Percentiles rank a stretch among this genome's conserved stretches.
Evolutionary conservation across 2,888 invertebrate genomes (phyloP).

Genomic region (Gandaritis pyraliata): DNA sequence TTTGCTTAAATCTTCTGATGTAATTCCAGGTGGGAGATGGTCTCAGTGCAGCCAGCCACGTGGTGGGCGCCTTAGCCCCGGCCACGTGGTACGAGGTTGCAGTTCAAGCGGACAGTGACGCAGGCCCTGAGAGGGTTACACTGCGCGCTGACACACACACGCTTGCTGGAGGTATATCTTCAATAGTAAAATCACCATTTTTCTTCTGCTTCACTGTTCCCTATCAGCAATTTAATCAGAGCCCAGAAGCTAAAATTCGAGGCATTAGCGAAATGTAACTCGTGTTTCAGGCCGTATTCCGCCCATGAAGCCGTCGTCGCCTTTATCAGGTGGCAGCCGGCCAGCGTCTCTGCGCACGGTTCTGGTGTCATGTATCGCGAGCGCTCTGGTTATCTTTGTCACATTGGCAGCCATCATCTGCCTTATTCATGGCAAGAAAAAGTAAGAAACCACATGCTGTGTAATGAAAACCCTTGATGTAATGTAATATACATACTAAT

Average conservation of each 20-base stretch:
- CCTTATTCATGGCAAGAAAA: conserved; percentile 72
- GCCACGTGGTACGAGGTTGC: conserved; percentile 86
- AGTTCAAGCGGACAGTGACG: conserved; percentile 85
- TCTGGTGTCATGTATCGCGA: conserved; percentile 70
- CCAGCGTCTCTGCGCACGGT: conserved; percentile 66
- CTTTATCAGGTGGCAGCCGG: conserved; percentile 66
- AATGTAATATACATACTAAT: too few species aligned
- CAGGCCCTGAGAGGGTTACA: conserved; percentile 83
- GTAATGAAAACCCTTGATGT: too few species aligned
- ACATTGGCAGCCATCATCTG: conserved; percentile 71
- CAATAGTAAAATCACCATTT: background rate
- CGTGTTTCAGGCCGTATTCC: conserved; percentile 68
- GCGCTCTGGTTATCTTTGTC: conserved; percentile 68
- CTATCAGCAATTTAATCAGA: too few species aligned
- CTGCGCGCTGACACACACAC: conserved; percentile 85
- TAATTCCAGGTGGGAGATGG: conserved; percentile 67
- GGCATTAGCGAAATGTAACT: background rate
- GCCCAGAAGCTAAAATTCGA: too few species aligned
- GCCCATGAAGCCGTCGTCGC: conserved; percentile 65
- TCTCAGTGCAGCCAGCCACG: conserved; percentile 71
- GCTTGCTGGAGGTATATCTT: conserved; percentile 77
- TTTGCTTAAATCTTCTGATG: too few species aligned
- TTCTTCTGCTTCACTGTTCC: too few species aligned
- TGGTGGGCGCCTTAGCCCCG: conserved; percentile 81
- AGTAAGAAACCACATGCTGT: conserved; percentile 49